Evolutionary conservation across 2,113 vertebrate species (phyloP).

Genomic region (Esox niger): DNA sequence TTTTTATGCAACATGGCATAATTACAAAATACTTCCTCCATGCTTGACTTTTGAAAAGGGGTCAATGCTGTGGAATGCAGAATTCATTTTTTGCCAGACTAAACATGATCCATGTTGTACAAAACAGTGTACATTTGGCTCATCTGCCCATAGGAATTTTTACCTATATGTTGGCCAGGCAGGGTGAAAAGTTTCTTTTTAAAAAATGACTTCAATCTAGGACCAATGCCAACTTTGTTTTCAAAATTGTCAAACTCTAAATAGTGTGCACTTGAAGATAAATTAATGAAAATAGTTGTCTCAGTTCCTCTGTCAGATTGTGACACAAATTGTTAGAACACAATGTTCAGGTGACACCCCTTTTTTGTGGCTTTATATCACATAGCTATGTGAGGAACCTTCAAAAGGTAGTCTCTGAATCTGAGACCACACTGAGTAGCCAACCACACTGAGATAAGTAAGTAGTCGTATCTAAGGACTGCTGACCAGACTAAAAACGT

Average conservation of each 20-base stretch:
- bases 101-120: no score
- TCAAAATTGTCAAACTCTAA: background rate
- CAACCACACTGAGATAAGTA: background rate
- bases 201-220: background rate
- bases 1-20: no score
- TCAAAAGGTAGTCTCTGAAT: no score
- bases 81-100: no score
- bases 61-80: no score
- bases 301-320: background rate
- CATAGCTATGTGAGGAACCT: background rate
- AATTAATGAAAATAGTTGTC: background rate
- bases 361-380: background rate
- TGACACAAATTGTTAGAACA: background rate
- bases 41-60: no score
- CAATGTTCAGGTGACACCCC: background rate
- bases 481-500: conserved; percentile 1
- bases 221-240: background rate
- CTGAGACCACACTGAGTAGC: background rate
- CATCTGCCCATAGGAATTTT: no score
- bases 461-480: background rate
- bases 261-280: no score
- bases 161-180: background rate
- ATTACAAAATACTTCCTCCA: no score
- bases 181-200: background rate
- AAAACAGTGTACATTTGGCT: no score